Conservation (phyloP, 2,113 vertebrate genomes). For the Pelecanus crispus region DNA sequence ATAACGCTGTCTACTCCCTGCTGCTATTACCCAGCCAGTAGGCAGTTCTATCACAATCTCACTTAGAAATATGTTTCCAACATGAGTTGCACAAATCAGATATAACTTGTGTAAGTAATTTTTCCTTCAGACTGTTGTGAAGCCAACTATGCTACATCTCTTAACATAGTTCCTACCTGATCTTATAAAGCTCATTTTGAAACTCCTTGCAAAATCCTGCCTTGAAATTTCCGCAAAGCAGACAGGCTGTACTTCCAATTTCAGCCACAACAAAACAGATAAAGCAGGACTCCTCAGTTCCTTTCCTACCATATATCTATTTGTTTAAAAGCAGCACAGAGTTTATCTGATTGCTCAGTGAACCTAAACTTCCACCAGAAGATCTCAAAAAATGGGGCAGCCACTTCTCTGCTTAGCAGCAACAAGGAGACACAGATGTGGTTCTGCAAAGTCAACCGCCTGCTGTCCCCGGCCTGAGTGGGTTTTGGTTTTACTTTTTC, state of each 20-base stretch:
- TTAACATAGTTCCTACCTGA: background rate
- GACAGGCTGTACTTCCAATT: background rate
- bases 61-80: background rate
- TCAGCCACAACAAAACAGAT: background rate
- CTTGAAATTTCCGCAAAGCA: background rate
- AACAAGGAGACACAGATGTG: background rate
- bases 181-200: background rate
- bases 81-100: background rate
- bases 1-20: background rate
- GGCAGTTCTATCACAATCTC: background rate
- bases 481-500: fast-evolving
- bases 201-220: background rate
- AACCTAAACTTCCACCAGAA: background rate
- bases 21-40: background rate
- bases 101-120: background rate
- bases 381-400: background rate
- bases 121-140: background rate
- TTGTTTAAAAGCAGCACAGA: background rate
- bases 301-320: background rate
- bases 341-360: background rate
- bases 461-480: background rate
- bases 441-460: background rate
- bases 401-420: background rate
- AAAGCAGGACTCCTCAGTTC: background rate
- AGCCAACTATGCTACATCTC: background rate